Conservation (phyloP, 1,140 invertebrate genomes). For the Yoshiicerus persimilis region DNA sequence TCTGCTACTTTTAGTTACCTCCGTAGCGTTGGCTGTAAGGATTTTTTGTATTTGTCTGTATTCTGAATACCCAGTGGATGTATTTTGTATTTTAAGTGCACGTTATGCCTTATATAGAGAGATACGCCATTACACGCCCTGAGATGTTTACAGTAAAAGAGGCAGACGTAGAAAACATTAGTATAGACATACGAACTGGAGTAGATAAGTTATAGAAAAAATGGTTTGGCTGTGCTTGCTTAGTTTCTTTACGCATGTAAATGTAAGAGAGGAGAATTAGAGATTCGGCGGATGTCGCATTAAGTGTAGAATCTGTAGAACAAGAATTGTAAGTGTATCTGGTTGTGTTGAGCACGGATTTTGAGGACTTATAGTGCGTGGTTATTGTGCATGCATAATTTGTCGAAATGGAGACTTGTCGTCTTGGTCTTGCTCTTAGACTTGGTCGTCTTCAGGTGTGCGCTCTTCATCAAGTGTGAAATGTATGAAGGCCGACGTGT, state of each 20-base stretch:
- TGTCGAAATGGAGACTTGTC: conserved; percentile 35
- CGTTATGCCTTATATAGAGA: not conserved
- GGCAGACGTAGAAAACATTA: not conserved
- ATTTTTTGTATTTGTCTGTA: not conserved
- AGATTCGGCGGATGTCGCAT: not conserved
- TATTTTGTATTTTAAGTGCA: not conserved
- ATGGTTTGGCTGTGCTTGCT: not conserved
- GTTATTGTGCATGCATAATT: conserved; percentile 42
- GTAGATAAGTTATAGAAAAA: not conserved
- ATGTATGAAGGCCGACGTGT: conserved; percentile 39
- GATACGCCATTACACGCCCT: not conserved
- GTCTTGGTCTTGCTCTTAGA: conserved; percentile 7
- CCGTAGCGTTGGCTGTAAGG: not conserved
- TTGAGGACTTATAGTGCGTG: conserved; percentile 26
- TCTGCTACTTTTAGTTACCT: not conserved
- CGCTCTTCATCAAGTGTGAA: conserved; percentile 39
- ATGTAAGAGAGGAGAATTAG: not conserved
- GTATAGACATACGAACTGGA: not conserved
- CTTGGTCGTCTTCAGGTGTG: conserved; percentile 28
- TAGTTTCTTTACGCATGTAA: not conserved
- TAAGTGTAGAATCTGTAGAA: not conserved
- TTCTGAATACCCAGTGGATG: not conserved
- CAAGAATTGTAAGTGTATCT: not conserved
- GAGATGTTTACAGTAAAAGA: not conserved
- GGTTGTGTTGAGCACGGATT: conserved; percentile 10